phyloP scores from a whole-genome alignment of 2,113 vertebrate species.

The Nymphicus hollandicus region DNA sequence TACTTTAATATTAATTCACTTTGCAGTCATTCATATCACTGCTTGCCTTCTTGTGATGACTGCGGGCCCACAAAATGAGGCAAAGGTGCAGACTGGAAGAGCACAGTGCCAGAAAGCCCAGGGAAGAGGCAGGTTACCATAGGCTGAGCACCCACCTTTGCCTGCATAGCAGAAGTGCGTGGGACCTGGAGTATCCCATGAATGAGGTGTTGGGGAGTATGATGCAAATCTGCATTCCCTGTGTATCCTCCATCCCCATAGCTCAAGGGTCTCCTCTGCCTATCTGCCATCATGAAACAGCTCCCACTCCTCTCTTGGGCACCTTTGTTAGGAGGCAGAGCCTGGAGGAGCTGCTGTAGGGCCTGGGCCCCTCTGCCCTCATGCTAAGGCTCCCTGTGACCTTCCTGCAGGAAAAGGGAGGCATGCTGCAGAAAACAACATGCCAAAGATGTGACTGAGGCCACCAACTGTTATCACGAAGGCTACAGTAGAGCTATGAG shows the following conservation, averaged over 20 bases:
- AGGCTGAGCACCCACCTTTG: neutral
- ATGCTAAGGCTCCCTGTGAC: neutral
- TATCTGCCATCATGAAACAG: accelerated
- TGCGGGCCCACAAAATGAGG: neutral
- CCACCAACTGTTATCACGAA: neutral
- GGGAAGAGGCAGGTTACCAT: neutral
- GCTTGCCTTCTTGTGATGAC: neutral
- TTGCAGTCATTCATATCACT: neutral
- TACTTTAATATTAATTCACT: conserved; percentile 17
- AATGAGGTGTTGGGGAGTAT: neutral
- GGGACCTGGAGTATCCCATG: neutral
- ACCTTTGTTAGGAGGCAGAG: neutral
- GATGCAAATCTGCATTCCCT: neutral
- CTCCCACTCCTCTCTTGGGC: neutral
- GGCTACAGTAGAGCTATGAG: neutral
- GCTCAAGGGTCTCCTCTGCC: neutral
- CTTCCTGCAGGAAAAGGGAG: neutral
- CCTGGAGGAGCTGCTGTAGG: neutral
- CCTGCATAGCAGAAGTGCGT: accelerated
- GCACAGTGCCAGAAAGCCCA: neutral
- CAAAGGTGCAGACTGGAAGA: neutral
- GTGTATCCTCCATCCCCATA: accelerated
- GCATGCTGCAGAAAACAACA: neutral
- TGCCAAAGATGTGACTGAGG: neutral
- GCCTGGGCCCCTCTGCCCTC: neutral